These are phyloP conservation scores for Drepana falcataria DNA, from an alignment of 2,888 invertebrate species.

Conservation along the genomic window DNA sequence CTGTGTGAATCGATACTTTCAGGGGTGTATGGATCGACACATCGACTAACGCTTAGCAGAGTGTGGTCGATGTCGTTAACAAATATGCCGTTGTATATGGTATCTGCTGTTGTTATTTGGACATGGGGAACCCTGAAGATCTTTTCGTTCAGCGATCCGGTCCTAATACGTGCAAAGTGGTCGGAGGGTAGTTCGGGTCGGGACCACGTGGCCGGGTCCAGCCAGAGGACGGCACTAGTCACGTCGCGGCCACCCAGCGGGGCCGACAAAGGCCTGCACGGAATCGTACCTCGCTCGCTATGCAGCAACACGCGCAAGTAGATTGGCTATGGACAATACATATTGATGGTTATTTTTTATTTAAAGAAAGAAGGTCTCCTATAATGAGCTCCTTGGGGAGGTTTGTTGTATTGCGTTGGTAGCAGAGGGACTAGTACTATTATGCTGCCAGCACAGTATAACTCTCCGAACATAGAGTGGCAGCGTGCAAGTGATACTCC, in stretches of 20 bases:
- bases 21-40: conserved; percentile 88
- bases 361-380: no score
- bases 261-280: conserved; percentile 25
- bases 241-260: conserved; percentile 15
- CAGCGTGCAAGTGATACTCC: no score
- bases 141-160: conserved; percentile 57
- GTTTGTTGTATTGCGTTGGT: no score
- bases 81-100: conserved; percentile 58
- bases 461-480: no score
- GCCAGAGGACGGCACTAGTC: conserved; percentile 32
- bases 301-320: conserved; percentile 85
- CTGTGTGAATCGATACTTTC: conserved; percentile 88
- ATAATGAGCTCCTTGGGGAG: no score
- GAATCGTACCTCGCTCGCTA: conserved; percentile 84
- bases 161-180: conserved; percentile 15
- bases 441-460: no score
- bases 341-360: background rate
- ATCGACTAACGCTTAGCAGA: conserved; percentile 51
- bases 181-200: conserved; percentile 32
- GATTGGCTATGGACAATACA: conserved; percentile 82
- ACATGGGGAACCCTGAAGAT: conserved; percentile 62
- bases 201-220: conserved; percentile 45
- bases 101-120: conserved; percentile 74
- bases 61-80: conserved; percentile 77
- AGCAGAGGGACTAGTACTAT: no score